A percentile compares a stretch with the other conserved stretches of the same genome.
These are phyloP conservation scores for Nannoperca australis DNA, from an alignment of 2,797 vertebrate genomes.

Conservation along the genomic window DNA sequence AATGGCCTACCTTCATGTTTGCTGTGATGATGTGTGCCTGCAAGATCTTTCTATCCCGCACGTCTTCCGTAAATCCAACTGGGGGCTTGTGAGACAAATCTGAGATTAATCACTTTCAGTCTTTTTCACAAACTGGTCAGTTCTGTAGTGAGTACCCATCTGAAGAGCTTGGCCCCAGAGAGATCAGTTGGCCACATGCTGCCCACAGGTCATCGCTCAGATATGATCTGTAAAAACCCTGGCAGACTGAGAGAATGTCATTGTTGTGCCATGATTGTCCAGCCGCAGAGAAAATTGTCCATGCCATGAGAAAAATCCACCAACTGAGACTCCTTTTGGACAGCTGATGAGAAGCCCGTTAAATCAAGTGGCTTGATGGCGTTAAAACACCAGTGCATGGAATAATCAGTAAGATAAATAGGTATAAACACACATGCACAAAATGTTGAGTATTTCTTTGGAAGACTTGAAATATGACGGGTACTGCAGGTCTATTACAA, in stretches of 20 bases:
- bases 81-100: slow-evolving; percentile 14
- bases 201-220: not conserved
- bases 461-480: not conserved
- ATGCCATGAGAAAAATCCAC: not conserved
- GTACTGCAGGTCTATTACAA: not conserved
- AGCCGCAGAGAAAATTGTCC: not conserved
- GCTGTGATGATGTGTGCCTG: not conserved
- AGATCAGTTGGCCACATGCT: slow-evolving; percentile 18
- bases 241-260: slow-evolving; percentile 10
- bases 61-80: not conserved
- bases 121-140: slow-evolving; percentile 26
- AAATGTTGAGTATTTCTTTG: not conserved
- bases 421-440: not conserved
- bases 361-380: not conserved
- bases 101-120: slow-evolving; percentile 28
- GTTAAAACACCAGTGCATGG: not conserved
- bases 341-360: slow-evolving; percentile 17
- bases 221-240: slow-evolving; percentile 30
- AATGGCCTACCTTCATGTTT: not conserved
- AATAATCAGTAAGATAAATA: not conserved
- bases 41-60: not conserved
- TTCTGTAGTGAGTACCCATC: not conserved
- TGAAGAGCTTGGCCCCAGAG: slow-evolving; percentile 20
- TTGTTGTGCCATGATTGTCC: not conserved
- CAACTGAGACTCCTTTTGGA: slow-evolving; percentile 6